Conservation (phyloP, 2,888 invertebrate species). For the Neuroscelio doddi region DNA sequence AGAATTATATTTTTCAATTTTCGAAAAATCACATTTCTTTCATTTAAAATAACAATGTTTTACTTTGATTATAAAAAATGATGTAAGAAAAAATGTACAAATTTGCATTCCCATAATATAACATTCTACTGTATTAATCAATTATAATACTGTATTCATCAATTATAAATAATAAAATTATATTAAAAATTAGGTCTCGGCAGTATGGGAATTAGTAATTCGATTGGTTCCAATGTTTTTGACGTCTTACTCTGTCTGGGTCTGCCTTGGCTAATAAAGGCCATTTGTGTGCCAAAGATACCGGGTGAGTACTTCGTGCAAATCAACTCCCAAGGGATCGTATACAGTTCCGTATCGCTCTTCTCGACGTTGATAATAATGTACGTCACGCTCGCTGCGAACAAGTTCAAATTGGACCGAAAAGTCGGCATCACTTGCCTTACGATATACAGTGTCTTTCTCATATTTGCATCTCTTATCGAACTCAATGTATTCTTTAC, state of each 20-base stretch:
- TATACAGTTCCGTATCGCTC: conserved; percentile 83
- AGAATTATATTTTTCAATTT: no score
- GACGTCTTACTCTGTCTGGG: conserved; percentile 86
- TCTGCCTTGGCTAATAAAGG: conserved; percentile 84
- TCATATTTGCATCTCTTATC: conserved; percentile 80
- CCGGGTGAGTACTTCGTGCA: conserved; percentile 77
- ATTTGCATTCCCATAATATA: no score
- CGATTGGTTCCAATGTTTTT: conserved; percentile 88
- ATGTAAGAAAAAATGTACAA: no score
- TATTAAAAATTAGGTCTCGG: conserved; percentile 76
- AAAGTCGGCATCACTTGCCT: conserved; percentile 81
- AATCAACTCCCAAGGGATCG: conserved; percentile 84
- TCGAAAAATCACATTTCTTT: no score
- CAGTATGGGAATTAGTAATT: conserved; percentile 86
- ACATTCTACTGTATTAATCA: no score
- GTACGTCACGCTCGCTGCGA: conserved; percentile 78
- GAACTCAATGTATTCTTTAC: conserved; percentile 85
- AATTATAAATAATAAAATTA: no score
- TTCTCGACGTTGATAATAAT: conserved; percentile 82
- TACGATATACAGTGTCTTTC: conserved; percentile 79
- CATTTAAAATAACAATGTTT: no score
- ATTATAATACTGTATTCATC: no score
- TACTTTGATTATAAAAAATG: no score
- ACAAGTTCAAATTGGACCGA: conserved; percentile 81
- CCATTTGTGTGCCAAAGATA: conserved; percentile 76